phyloP scores from a whole-genome alignment of 2,797 vertebrate species.

The Monodelphis domestica region DNA sequence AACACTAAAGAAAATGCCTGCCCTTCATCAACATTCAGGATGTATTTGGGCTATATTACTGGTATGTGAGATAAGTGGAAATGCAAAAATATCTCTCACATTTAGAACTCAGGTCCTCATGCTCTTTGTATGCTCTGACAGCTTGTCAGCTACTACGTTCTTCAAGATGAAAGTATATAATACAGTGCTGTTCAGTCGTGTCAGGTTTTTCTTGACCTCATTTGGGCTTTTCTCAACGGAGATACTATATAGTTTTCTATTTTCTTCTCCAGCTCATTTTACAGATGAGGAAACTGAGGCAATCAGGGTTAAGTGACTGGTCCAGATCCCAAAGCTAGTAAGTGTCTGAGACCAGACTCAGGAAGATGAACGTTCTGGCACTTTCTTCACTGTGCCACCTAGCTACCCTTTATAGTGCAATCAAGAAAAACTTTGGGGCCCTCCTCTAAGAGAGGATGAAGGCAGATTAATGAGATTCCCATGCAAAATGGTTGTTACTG shows the following conservation, averaged over 20 bases:
- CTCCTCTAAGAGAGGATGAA: constrained; percentile 17
- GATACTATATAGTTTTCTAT: too few species aligned
- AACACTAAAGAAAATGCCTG: background rate
- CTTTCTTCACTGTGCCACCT: too few species aligned
- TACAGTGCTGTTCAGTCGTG: too few species aligned
- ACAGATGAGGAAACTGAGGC: too few species aligned
- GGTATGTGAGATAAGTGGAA: background rate
- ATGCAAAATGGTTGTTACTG: background rate
- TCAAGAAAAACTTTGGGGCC: background rate
- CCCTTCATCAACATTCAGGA: background rate
- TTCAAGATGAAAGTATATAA: constrained; percentile 11
- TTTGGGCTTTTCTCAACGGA: too few species aligned
- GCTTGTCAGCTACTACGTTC: constrained; percentile 12
- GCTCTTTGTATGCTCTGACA: background rate
- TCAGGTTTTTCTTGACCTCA: too few species aligned
- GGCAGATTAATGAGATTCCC: background rate
- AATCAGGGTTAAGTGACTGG: too few species aligned
- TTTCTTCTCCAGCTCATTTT: too few species aligned
- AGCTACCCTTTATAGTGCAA: too few species aligned
- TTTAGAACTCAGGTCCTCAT: background rate
- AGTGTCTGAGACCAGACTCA: too few species aligned
- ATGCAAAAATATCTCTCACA: background rate
- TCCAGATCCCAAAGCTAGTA: too few species aligned
- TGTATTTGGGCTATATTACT: background rate
- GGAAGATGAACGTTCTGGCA: too few species aligned